Evolutionary conservation across 2,888 invertebrate genomes (phyloP).

Genomic region (Limulus polyphemus): DNA sequence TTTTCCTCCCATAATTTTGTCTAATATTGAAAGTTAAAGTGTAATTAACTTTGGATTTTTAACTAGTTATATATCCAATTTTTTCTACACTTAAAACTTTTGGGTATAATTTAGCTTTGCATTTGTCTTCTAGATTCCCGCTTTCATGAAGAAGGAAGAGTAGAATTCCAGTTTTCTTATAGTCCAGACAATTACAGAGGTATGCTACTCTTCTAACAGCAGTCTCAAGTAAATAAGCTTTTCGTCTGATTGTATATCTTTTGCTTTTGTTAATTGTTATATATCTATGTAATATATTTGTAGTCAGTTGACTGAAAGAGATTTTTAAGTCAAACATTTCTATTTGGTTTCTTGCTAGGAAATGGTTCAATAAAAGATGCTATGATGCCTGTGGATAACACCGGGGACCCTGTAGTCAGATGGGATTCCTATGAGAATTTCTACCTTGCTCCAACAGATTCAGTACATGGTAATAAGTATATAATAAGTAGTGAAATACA

Average conservation of each 20-base stretch:
- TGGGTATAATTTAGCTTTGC: too few relatives aligned
- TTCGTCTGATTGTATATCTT: background rate
- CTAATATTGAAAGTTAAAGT: too few relatives aligned
- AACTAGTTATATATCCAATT: too few relatives aligned
- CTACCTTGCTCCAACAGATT: conserved; percentile 28
- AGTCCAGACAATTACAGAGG: conserved; percentile 34
- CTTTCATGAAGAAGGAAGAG: conserved; percentile 70
- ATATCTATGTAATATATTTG: background rate
- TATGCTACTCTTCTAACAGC: background rate
- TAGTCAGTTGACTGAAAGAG: conserved; percentile 1
- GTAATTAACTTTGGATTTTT: too few relatives aligned
- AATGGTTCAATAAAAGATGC: conserved; percentile 30
- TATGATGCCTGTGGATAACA: conserved; percentile 36
- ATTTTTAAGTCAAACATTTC: background rate
- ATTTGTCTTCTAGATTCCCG: conserved; percentile 49
- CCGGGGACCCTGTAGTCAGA: conserved; percentile 53
- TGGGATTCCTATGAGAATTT: conserved; percentile 65
- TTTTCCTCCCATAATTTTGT: too few relatives aligned
- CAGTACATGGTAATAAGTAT: conserved; percentile 25
- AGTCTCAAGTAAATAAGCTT: background rate
- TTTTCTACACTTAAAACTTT: too few relatives aligned
- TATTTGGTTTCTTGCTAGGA: conserved; percentile 4
- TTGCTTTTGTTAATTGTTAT: background rate
- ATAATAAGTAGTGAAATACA: too few relatives aligned
- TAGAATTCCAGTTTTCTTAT: conserved; percentile 65